phyloP scores from a whole-genome alignment of 1,140 invertebrate genomes.

The Ylistrum balloti region DNA sequence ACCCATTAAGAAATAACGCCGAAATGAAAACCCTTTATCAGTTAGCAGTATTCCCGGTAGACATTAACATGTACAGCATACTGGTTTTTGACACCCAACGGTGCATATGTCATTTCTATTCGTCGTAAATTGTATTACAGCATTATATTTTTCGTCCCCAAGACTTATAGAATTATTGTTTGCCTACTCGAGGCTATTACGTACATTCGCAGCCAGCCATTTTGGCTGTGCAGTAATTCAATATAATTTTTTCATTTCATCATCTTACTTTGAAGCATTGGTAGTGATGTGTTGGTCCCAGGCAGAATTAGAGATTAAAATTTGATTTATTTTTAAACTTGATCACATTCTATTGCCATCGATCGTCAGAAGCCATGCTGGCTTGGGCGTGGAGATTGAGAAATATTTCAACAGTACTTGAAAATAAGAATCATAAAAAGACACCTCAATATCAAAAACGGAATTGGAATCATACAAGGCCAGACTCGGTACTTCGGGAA shows the following conservation, averaged over 20 bases:
- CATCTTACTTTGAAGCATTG: background rate
- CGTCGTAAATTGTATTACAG: background rate
- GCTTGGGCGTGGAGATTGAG: background rate
- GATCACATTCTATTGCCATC: background rate
- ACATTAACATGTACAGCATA: background rate
- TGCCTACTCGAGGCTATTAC: background rate
- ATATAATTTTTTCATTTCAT: background rate
- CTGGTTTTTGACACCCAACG: background rate
- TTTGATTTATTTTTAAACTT: background rate
- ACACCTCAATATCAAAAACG: background rate
- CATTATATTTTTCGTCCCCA: background rate
- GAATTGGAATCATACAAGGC: too few species aligned
- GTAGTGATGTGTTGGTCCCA: background rate
- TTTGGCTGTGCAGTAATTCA: background rate
- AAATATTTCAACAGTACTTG: background rate
- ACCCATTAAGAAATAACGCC: background rate
- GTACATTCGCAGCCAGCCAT: background rate
- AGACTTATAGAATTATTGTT: background rate
- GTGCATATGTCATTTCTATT: background rate
- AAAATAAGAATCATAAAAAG: background rate
- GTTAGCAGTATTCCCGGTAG: background rate
- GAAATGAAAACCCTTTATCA: background rate
- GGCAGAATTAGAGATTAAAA: background rate
- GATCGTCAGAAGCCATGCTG: constrained; percentile 12
- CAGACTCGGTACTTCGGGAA: too few species aligned